Base-by-base conservation (phyloP, 2,113 vertebrate genomes). In the Stegostoma tigrinum region DNA sequence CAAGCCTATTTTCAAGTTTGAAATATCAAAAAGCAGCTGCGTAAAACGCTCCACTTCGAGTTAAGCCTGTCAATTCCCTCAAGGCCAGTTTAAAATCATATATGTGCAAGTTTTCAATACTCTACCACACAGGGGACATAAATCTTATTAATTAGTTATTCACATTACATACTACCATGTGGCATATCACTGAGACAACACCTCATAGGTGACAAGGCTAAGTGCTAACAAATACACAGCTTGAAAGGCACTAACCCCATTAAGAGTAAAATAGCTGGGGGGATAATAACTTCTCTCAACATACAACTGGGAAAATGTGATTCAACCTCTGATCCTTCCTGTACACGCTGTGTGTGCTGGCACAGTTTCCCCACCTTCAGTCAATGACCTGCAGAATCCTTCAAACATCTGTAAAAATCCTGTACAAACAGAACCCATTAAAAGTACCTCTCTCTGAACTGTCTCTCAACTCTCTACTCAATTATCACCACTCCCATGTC, bases 81-180 rank as follows among this genome's bases (percentile, higher is more conserved):
- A 38, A 67, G 90, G 21, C 45, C 6, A 38, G 15, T 5, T 34
- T 23, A 66, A 93, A 38, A 67, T 67, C 38, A 34, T 66, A 5
- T n/a, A 67, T 38, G 34, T 42, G 90, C 64, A 24, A 24, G 3
- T 67, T 38, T 42, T 64, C 90, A 66, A n/a, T 48, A 67, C n/a
- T 94, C 64, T 10, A 67, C 66, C 61, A 93, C 61, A 93, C 15
- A 38, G 38, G 85, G 45, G 38, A 15, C 27, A 55, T 7, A 38
- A 93, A 66, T 94, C 64, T 61, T 94, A n/a, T 38, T 64, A 67
- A 67, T 94, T 38, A 94, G 34, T 94, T 67, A 94, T 42, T 67
- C 61, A 38, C 21, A n/a, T 7, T 42, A 66, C 19, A 24, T 66
- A 64, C 67, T 64, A 94, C 61, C 34, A 94, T 67, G 38, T 94